Base-by-base conservation (phyloP, 2,888 invertebrate species). In the Pecten maximus region DNA sequence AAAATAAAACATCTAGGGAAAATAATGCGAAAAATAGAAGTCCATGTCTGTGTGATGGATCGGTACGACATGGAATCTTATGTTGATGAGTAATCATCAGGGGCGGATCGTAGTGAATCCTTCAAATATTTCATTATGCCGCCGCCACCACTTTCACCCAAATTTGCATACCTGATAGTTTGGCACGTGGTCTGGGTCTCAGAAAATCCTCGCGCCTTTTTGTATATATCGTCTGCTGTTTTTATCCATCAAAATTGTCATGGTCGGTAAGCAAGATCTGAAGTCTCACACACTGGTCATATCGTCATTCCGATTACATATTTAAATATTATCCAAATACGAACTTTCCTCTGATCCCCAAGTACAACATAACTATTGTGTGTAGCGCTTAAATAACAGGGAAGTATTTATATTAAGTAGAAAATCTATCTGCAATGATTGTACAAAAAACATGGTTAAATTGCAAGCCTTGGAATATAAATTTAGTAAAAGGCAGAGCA, bases 191-290 rank as follows among this genome's bases (percentile, higher is more conserved):
- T 74, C 74, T 74, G 16, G 74, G 35, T 74, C 74, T 74, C 74
- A 28, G 74, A 74, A 74, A 74, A 74, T 74, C 74, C 74, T 74
- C 74, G 74, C 74, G 74, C 74, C 74, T 74, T 74, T 74, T 74
- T 74, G 74, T 74, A 74, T 10, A 35, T 74, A 28, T 74, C 74
- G 28, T 8, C 74, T 74, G 74, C 3, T 74, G 28, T 74, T 74
- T 44, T 35, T 74, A 74, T 74, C 74, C 35, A 74, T 28, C 74
- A 35, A 74, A 74, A 74, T 35, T 74, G 74, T 74, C 74, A 74
- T 74, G 74, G 74, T 23, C 35, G 74, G 8, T 74, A 23, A 74
- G 35, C 74, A 74, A 10, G 74, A 35, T 19, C 74, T 35, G 35
- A 6, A 28, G 74, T 15, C 74, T 74, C 10, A 8, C 35, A 74